These are phyloP conservation scores for Phacellophora camtschatica DNA, from an alignment of 30 jellyfish, hydroid and myxozoan species.

Conservation along the genomic window DNA sequence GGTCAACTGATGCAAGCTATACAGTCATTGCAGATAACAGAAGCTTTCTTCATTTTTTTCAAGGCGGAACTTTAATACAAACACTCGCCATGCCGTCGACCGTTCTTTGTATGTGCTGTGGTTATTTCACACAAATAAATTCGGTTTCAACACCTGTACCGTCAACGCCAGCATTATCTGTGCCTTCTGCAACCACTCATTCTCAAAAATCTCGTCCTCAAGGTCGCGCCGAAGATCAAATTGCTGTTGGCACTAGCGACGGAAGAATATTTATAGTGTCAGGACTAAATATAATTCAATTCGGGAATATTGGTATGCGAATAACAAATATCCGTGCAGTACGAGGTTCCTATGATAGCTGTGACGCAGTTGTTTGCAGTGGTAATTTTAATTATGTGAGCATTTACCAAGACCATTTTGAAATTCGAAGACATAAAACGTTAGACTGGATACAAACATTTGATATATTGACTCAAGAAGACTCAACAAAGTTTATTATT, in stretches of 20 bases:
- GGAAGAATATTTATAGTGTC: constrained; percentile 68
- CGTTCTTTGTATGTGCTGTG: constrained; percentile 84
- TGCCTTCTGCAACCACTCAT: constrained; percentile 33
- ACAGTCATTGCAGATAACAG: constrained; percentile 73
- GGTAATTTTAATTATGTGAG: constrained; percentile 80
- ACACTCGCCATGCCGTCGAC: constrained; percentile 66
- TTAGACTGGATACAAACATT: constrained; percentile 81
- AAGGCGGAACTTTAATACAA: constrained; percentile 54
- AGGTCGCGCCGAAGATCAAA: constrained; percentile 68
- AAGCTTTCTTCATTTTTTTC: constrained; percentile 71
- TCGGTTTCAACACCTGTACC: constrained; percentile 38
- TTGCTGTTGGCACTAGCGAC: constrained; percentile 79
- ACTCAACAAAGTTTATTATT: constrained; percentile 37
- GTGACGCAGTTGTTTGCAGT: constrained; percentile 69
- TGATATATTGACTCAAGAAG: constrained; percentile 41
- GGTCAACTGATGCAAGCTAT: constrained; percentile 46
- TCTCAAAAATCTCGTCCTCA: constrained; percentile 37
- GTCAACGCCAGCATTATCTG: constrained; percentile 27
- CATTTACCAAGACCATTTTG: constrained; percentile 53
- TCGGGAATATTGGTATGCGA: constrained; percentile 54
- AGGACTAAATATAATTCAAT: constrained; percentile 53
- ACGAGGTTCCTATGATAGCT: constrained; percentile 65
- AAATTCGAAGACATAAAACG: constrained; percentile 38
- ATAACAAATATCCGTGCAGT: constrained; percentile 54
- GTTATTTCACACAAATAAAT: constrained; percentile 58